These are phyloP conservation scores for Centropus bengalensis DNA, from an alignment of 2,113 vertebrate species.

Conservation along the genomic window DNA sequence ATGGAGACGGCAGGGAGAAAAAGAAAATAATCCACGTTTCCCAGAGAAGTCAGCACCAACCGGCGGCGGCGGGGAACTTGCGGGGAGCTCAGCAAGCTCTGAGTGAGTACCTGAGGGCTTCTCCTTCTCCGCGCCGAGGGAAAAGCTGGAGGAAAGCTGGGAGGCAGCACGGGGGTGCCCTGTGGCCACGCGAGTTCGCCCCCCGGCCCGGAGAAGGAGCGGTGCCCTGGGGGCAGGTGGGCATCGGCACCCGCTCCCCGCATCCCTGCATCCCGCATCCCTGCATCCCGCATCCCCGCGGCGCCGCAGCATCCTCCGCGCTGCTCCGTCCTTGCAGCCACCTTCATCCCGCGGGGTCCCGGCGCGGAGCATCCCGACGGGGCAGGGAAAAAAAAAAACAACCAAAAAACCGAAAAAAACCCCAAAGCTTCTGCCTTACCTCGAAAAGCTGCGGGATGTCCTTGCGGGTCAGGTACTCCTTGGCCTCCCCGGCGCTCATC, in stretches of 20 bases:
- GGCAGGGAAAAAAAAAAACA: background rate
- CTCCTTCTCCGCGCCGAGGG: background rate
- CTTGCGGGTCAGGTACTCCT: slow-evolving; percentile 92
- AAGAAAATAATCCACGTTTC: background rate
- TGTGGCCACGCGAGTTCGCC: background rate
- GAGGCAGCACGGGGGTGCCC: background rate
- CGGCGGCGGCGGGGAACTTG: slow-evolving; percentile 33
- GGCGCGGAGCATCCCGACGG: background rate
- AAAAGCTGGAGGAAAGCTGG: background rate
- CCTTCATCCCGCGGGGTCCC: slow-evolving; percentile 22
- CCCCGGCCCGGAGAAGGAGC: background rate
- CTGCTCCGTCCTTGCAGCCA: slow-evolving; percentile 9
- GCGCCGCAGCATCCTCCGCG: background rate
- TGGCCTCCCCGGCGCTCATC: slow-evolving; percentile 90
- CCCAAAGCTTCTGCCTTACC: slow-evolving; percentile 71
- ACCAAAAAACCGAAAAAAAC: no score
- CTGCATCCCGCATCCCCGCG: background rate
- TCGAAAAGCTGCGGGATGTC: slow-evolving; percentile 98
- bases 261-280: background rate
- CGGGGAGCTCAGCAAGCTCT: background rate
- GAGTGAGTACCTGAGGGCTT: background rate
- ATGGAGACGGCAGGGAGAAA: background rate
- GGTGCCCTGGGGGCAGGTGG: background rate
- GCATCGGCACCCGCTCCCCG: background rate
- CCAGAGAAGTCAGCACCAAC: background rate